These are phyloP conservation scores for Ashinkailepas kermadecensis DNA, from an alignment of 2,888 invertebrate species.

Conservation along the genomic window DNA sequence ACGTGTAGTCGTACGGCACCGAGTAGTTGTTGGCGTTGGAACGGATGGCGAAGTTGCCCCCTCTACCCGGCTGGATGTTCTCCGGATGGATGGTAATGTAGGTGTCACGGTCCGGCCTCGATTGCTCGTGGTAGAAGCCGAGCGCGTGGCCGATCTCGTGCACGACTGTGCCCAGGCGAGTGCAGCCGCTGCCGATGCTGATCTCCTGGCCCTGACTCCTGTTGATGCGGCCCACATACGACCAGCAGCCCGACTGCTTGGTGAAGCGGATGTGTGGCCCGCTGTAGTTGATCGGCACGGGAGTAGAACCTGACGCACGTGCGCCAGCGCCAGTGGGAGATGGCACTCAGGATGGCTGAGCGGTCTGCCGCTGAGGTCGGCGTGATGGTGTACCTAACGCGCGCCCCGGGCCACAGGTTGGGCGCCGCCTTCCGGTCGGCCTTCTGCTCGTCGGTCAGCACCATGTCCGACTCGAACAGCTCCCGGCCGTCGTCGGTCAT, in stretches of 20 bases:
- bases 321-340: not conserved
- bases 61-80: not conserved
- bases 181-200: not conserved
- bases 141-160: conserved; percentile 29
- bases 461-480: not conserved
- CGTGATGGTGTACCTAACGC: not conserved
- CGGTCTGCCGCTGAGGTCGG: not conserved
- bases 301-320: not conserved
- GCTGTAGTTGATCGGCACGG: not conserved
- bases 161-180: conserved; percentile 19
- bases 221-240: not conserved
- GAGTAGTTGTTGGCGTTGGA: not conserved
- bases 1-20: conserved; percentile 25
- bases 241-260: not conserved
- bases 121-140: conserved; percentile 27
- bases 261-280: not conserved
- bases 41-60: not conserved
- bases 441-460: not conserved
- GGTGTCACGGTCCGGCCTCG: conserved; percentile 20
- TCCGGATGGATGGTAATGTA: conserved; percentile 4
- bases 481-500: not conserved
- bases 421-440: not conserved
- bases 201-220: not conserved
- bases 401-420: not conserved
- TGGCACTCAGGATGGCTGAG: not conserved